These are phyloP conservation scores for Poecilia latipinna DNA, from an alignment of 2,113 vertebrate species.

Conservation along the genomic window DNA sequence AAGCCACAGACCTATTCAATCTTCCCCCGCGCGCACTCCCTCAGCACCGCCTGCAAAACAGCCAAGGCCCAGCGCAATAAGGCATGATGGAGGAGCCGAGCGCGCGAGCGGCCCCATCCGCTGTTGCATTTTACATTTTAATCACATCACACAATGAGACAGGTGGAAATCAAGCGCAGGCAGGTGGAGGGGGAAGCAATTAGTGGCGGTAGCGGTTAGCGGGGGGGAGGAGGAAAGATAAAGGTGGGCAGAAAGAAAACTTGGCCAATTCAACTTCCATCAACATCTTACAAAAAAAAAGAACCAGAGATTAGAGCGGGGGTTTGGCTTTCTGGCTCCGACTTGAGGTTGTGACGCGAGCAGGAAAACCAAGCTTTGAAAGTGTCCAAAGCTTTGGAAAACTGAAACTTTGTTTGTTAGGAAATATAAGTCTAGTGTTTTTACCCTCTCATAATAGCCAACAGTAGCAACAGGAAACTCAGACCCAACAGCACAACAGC, in stretches of 20 bases:
- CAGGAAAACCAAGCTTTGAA: slow-evolving; percentile 41
- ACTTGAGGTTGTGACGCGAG: slow-evolving; percentile 29
- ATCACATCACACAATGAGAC: slow-evolving; percentile 76
- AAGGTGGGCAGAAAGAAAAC: slow-evolving; percentile 4
- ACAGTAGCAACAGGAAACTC: neutral
- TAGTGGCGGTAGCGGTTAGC: slow-evolving; percentile 41
- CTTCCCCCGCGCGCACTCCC: slow-evolving; percentile 56
- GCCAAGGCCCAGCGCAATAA: slow-evolving; percentile 69
- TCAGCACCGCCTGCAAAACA: slow-evolving; percentile 62
- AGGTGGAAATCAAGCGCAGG: slow-evolving; percentile 60
- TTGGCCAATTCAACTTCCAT: slow-evolving; percentile 28
- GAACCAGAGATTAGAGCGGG: too few relatives aligned
- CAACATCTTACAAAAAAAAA: neutral
- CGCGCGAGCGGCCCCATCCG: slow-evolving; percentile 40
- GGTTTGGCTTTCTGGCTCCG: slow-evolving; percentile 21
- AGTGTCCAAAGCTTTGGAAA: slow-evolving; percentile 35
- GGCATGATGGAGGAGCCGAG: slow-evolving; percentile 69
- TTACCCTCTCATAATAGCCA: slow-evolving; percentile 21
- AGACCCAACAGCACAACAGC: slow-evolving; percentile 18
- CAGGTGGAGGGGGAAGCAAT: slow-evolving; percentile 58
- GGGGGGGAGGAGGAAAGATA: slow-evolving; percentile 2
- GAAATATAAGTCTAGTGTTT: slow-evolving; percentile 40
- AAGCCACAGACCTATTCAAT: slow-evolving; percentile 70
- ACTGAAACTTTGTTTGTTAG: slow-evolving; percentile 44
- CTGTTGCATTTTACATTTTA: slow-evolving; percentile 75